These are phyloP conservation scores for Nannoperca australis DNA, from an alignment of 2,797 vertebrate genomes.

Conservation along the genomic window DNA sequence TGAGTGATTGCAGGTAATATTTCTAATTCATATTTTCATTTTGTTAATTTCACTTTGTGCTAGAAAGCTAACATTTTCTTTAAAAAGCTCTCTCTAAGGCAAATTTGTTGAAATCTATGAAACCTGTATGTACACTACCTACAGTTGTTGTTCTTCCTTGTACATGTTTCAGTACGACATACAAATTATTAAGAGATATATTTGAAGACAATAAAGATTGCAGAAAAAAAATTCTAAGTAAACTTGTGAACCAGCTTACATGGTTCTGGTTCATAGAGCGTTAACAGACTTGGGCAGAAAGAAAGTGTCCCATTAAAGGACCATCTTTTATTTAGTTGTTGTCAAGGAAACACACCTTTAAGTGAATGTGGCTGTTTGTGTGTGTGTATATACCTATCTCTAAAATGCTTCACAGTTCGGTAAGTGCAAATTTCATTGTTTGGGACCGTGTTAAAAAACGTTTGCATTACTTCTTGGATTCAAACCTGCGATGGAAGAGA, in stretches of 20 bases:
- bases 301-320: conserved; percentile 44
- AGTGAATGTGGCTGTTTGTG: conserved; percentile 54
- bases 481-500: conserved; percentile 24
- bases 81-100: too few species aligned
- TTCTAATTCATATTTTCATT: too few species aligned
- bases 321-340: conserved; percentile 73
- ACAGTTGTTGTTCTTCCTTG: too few species aligned
- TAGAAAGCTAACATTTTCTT: too few species aligned
- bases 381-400: too few species aligned
- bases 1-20: too few species aligned
- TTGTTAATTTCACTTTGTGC: too few species aligned
- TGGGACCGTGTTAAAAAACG: conserved; percentile 19
- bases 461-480: conserved; percentile 18
- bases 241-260: conserved; percentile 1
- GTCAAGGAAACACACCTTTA: conserved; percentile 55
- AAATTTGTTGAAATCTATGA: too few species aligned
- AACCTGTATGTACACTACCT: too few species aligned
- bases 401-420: conserved; percentile 28
- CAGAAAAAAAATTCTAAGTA: neutral
- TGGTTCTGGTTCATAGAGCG: neutral
- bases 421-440: conserved; percentile 57
- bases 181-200: neutral
- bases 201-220: neutral
- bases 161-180: neutral
- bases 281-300: conserved; percentile 7